These are phyloP conservation scores for Mus pahari DNA, from an alignment of 2,113 vertebrate species.

Conservation along the genomic window DNA sequence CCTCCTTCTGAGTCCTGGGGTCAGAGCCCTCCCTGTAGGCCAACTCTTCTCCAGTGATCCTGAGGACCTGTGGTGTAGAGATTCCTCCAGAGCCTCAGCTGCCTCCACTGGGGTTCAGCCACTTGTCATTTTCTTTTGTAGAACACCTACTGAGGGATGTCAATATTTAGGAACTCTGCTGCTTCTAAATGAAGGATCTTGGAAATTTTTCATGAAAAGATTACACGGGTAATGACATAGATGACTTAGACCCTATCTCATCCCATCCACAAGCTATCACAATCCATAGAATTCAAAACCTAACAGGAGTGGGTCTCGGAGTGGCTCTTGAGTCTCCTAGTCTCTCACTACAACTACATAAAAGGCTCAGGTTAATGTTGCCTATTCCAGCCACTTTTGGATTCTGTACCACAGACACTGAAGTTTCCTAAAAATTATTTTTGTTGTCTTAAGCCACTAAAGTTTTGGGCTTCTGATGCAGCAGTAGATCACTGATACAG, in stretches of 20 bases:
- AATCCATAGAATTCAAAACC: not conserved
- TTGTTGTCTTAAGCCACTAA: constrained; percentile 22
- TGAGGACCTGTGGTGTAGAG: no score
- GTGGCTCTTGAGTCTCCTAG: not conserved
- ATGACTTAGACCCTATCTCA: not conserved
- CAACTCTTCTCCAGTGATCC: no score
- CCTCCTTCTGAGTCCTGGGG: no score
- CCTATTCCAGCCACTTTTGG: not conserved
- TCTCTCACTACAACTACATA: not conserved
- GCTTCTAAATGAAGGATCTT: not conserved
- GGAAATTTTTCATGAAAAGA: not conserved
- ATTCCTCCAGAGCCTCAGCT: no score
- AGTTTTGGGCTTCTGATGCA: not conserved
- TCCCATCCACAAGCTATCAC: not conserved
- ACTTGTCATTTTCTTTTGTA: not conserved
- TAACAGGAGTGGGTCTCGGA: not conserved
- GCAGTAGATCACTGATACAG: not conserved
- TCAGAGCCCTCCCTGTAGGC: no score
- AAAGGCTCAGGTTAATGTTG: not conserved
- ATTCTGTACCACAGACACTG: not conserved
- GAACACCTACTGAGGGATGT: not conserved
- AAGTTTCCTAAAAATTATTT: not conserved
- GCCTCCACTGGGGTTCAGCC: no score
- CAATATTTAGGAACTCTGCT: not conserved
- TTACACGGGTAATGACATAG: not conserved